Percentiles rank a stretch among this genome's conserved stretches.
These are phyloP conservation scores for Petrosia ficiformis DNA, from an alignment of 37 sponge, comb jelly and placozoan genomes.

Conservation along the genomic window DNA sequence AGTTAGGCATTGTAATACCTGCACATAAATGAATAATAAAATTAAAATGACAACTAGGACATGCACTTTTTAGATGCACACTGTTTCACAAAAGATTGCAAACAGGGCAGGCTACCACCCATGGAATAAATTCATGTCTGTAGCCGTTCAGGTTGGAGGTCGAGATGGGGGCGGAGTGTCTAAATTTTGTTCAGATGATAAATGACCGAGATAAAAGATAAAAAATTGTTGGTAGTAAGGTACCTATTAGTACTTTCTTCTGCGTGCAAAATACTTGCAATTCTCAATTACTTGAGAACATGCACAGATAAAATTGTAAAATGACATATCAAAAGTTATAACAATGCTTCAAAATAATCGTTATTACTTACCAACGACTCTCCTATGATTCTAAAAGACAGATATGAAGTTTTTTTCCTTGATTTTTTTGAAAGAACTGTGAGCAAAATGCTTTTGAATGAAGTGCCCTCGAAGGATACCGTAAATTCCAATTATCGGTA, in stretches of 20 bases:
- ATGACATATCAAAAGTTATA: not conserved
- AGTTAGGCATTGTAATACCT: not conserved
- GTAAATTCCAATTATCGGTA: not conserved
- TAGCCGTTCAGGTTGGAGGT: too few relatives aligned
- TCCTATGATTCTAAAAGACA: not conserved
- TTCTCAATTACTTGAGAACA: not conserved
- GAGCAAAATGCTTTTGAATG: too few relatives aligned
- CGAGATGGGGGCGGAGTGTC: not conserved
- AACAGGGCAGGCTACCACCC: too few relatives aligned
- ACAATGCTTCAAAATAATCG: not conserved
- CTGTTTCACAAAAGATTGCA: not conserved
- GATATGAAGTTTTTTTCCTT: not conserved
- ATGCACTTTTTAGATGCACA: not conserved
- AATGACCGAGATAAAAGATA: not conserved
- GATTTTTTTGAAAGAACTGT: not conserved
- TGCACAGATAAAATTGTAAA: not conserved
- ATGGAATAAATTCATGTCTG: too few relatives aligned
- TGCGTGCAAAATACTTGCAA: not conserved
- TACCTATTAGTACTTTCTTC: not conserved
- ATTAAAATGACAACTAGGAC: too few relatives aligned
- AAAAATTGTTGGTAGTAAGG: not conserved
- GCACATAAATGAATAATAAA: too few relatives aligned
- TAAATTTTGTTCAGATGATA: not conserved
- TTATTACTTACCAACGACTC: not conserved
- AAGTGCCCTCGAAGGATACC: not conserved